Evolutionary conservation across 2,113 vertebrate species (phyloP), one percentile per base, ranked within the genome.

Genomic region (Sialia sialis): DNA sequence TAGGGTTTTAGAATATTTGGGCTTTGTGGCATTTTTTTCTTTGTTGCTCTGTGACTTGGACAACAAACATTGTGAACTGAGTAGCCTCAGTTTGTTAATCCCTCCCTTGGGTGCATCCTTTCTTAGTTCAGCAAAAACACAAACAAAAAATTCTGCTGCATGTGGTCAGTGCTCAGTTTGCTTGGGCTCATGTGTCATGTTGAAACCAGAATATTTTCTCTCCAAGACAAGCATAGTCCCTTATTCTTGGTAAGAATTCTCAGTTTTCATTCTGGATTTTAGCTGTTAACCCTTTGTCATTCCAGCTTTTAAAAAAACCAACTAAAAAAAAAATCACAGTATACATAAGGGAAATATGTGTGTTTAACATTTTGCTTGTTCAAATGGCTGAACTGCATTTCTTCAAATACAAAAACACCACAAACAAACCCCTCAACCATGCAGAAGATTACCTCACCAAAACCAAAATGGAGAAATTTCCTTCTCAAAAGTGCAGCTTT

Each of bases 41-140:
- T 88, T 94, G 93, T 93, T 93, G 73, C 87, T 91, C 64, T 94
- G 84, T 87, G 95, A 80, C 81, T 93, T 95, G 76, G 95, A 93
- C 91, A 96, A 59, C 95, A 96, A 95, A 92, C 83, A 94, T 44
- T 86, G 82, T 94, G 92, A 94, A 95, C 96, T 80, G 94, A 94
- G 95, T 93, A 94, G 95, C 88, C 94, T 94, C 66, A 72, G 92
- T 92, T 82, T 92, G 87, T 93, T 94, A 95, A 91, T 95, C 46
- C 81, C 76, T 96, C 96, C 92, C 94, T 95, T 90, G 94, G 84
- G 91, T 90, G 51, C 94, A 81, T 92, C 91, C 88, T 95, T 94
- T 95, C 95, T 94, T 94, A 90, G 93, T 94, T 96, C 95, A 97
- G 93, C 91, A 91, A 91, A 94, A 94, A 96, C 85, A 96, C 96